Conservation (phyloP, 1,140 invertebrate species). For the Brachionus plicatilis region DNA sequence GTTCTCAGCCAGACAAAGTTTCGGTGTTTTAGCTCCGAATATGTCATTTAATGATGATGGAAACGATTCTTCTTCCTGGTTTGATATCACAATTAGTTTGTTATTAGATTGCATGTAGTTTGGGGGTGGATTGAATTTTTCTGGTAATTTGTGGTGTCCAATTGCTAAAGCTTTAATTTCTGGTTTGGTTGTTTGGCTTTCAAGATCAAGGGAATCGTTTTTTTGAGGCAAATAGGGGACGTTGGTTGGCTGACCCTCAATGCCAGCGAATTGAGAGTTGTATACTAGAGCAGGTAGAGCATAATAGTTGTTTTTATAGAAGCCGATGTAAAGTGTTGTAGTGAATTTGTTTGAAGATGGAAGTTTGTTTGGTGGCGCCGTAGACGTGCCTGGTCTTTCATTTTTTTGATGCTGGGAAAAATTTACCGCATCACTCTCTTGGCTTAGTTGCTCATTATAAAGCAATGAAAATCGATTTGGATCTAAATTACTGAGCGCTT, state of each 20-base stretch:
- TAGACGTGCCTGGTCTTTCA: background rate
- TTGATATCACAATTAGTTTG: constrained; percentile 24
- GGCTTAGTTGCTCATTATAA: constrained; percentile 49
- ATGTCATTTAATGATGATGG: background rate
- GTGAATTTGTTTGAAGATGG: constrained; percentile 56
- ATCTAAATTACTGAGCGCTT: constrained; percentile 69
- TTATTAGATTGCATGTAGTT: constrained; percentile 31
- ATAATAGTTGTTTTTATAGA: constrained; percentile 78
- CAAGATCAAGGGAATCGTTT: background rate
- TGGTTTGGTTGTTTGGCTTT: constrained; percentile 39
- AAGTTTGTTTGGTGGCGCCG: background rate
- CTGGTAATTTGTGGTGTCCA: constrained; percentile 28
- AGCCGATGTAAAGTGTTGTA: constrained; percentile 85
- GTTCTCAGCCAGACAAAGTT: constrained; percentile 2
- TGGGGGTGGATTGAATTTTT: constrained; percentile 26
- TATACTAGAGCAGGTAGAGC: constrained; percentile 71
- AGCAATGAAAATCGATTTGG: constrained; percentile 48
- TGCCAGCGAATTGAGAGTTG: background rate
- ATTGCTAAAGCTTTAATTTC: constrained; percentile 40
- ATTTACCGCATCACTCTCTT: constrained; percentile 46
- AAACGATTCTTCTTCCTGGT: constrained; percentile 1
- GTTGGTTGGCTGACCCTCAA: background rate
- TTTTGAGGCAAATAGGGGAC: background rate
- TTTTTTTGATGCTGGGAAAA: constrained; percentile 48
- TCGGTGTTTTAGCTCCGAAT: background rate